A percentile compares a stretch with the other conserved stretches of the same genome.
Conservation (phyloP, 2,797 vertebrate genomes). For the Neoniphon sammara region DNA sequence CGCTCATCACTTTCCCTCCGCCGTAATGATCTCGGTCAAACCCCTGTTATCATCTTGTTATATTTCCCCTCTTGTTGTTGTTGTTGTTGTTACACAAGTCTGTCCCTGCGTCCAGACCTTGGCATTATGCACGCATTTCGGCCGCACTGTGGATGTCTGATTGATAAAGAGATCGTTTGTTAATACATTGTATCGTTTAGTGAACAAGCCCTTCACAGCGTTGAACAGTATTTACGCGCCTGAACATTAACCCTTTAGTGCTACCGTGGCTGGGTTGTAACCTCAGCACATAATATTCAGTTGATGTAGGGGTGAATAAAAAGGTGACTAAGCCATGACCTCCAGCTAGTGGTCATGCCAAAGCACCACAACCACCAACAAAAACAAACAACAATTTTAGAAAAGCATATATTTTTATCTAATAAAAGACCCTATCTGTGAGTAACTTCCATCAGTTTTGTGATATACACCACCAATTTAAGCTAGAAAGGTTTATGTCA, state of each 20-base stretch:
- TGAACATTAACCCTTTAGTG: constrained; percentile 83
- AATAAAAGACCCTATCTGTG: too few relatives aligned
- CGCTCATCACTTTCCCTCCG: constrained; percentile 57
- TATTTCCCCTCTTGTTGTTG: constrained; percentile 15
- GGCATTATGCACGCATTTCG: constrained; percentile 22
- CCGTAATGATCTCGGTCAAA: constrained; percentile 29
- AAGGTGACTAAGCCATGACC: constrained; percentile 21
- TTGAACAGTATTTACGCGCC: constrained; percentile 82
- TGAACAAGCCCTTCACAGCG: constrained; percentile 67
- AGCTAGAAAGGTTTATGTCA: too few relatives aligned
- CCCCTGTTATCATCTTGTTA: background rate
- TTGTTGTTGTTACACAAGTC: background rate
- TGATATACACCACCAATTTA: too few relatives aligned
- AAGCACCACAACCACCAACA: background rate
- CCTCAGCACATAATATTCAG: constrained; percentile 17
- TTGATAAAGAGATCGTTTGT: constrained; percentile 10
- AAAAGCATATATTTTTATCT: too few relatives aligned
- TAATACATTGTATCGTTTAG: constrained; percentile 47
- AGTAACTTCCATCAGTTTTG: too few relatives aligned
- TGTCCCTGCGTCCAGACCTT: background rate
- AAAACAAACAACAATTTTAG: background rate
- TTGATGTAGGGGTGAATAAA: constrained; percentile 12
- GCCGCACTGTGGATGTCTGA: constrained; percentile 20
- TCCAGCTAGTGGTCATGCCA: background rate
- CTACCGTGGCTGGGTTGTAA: constrained; percentile 19